Percentiles rank a stretch among this genome's conserved stretches.
Conservation (phyloP, 2,113 vertebrate genomes). For the Hyperoodon ampullatus region DNA sequence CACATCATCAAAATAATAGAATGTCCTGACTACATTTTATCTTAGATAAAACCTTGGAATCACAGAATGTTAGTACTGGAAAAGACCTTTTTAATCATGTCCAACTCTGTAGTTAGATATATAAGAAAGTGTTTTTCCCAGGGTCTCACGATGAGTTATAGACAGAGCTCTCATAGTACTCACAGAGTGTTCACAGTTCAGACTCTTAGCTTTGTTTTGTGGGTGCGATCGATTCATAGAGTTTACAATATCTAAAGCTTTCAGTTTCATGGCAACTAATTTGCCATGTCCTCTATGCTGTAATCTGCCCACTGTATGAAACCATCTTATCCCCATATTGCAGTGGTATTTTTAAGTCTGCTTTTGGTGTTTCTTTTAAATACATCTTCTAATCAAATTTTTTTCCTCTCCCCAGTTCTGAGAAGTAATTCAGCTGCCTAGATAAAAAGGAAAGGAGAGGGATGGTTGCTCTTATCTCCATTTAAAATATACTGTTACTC, state of each 20-base stretch:
- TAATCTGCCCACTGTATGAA: not conserved
- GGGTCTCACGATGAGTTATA: not conserved
- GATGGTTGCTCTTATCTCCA: not conserved
- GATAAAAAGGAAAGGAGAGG: not conserved
- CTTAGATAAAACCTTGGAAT: not conserved
- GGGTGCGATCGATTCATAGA: not conserved
- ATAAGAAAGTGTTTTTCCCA: not conserved
- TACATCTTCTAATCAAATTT: not conserved
- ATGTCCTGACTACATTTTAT: not conserved
- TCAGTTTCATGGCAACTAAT: not conserved
- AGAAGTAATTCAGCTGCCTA: not conserved
- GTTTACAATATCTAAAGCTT: not conserved
- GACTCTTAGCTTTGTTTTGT: not conserved
- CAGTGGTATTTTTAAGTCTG: not conserved
- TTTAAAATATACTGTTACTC: not conserved
- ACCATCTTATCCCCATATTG: not conserved
- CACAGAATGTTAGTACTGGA: not conserved
- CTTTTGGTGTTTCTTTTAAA: slow-evolving; percentile 15
- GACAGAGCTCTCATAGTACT: not conserved
- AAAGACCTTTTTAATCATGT: not conserved
- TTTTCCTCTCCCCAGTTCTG: not conserved
- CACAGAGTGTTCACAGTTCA: not conserved
- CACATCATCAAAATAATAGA: not conserved
- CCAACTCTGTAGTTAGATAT: not conserved
- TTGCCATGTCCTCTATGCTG: not conserved